Conservation (phyloP, 2,888 invertebrate species). For the Phoenoteleia sp. region DNA sequence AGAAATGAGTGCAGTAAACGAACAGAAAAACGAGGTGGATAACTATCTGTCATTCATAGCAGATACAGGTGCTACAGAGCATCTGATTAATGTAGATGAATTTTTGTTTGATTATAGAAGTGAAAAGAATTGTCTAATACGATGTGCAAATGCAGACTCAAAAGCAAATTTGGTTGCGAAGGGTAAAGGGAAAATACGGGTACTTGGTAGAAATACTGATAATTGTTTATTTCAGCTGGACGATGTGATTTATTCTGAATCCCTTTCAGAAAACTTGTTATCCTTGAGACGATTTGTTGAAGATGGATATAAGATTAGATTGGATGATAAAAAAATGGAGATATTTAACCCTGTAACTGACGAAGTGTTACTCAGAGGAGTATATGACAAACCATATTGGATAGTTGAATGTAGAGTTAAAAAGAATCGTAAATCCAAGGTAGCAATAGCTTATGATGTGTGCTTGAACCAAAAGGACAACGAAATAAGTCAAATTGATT, state of each 20-base stretch:
- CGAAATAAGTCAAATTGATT: no score
- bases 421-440: not conserved
- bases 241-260: constrained; percentile 66
- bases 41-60: no score
- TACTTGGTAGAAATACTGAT: not conserved
- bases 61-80: no score
- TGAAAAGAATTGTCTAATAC: no score
- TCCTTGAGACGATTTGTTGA: constrained; percentile 69
- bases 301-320: constrained; percentile 63
- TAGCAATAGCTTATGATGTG: not conserved
- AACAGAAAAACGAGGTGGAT: no score
- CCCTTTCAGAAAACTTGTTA: constrained; percentile 69
- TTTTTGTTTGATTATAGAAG: no score
- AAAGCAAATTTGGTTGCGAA: no score
- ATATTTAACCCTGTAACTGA: constrained; percentile 59
- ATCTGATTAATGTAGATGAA: no score
- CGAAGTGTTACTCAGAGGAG: constrained; percentile 55
- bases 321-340: constrained; percentile 66
- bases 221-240: constrained; percentile 39
- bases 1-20: no score
- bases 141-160: no score
- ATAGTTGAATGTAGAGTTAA: not conserved
- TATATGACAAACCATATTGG: constrained; percentile 69
- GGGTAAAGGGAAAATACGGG: not conserved
- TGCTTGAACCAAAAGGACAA: no score